Percentiles rank a stretch among this genome's conserved stretches.
Conservation (phyloP, 53 echinoderm and acorn worm species). For the Paracentrotus lividus region DNA sequence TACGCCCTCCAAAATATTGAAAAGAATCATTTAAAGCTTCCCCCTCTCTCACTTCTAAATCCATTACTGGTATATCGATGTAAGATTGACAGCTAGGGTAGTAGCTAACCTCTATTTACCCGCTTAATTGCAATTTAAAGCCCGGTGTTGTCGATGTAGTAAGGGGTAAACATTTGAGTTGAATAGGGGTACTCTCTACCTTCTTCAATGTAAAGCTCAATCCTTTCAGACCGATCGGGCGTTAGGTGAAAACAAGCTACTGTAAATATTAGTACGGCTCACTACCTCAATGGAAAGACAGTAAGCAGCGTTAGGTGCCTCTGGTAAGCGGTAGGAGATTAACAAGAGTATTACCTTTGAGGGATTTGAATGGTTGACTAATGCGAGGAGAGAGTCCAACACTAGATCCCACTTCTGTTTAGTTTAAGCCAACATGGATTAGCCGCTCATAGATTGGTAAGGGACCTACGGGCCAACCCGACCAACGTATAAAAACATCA, state of each 20-base stretch:
- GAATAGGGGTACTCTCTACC: constrained; percentile 55
- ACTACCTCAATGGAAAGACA: constrained; percentile 53
- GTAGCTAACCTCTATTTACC: constrained; percentile 71
- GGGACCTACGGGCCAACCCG: constrained; percentile 54
- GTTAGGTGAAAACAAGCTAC: constrained; percentile 69
- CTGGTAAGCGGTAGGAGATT: constrained; percentile 53
- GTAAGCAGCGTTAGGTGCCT: constrained; percentile 42
- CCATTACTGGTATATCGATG: constrained; percentile 20
- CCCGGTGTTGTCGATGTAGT: constrained; percentile 66
- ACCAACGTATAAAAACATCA: constrained; percentile 52
- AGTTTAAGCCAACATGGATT: constrained; percentile 68
- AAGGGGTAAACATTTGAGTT: constrained; percentile 63
- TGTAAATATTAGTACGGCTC: constrained; percentile 69
- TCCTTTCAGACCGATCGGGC: constrained; percentile 39
- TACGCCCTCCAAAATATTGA: constrained; percentile 58
- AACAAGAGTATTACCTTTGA: constrained; percentile 65
- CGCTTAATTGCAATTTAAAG: constrained; percentile 73
- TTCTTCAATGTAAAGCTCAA: constrained; percentile 57
- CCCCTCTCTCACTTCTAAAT: neutral
- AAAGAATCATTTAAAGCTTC: constrained; percentile 60
- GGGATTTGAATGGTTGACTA: constrained; percentile 54
- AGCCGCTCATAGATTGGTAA: constrained; percentile 37
- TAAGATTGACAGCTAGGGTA: constrained; percentile 58
- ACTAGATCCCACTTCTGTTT: constrained; percentile 55
- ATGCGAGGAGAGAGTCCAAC: constrained; percentile 39